Conservation (phyloP, 2,113 vertebrate species). For the Hemiscyllium ocellatum region DNA sequence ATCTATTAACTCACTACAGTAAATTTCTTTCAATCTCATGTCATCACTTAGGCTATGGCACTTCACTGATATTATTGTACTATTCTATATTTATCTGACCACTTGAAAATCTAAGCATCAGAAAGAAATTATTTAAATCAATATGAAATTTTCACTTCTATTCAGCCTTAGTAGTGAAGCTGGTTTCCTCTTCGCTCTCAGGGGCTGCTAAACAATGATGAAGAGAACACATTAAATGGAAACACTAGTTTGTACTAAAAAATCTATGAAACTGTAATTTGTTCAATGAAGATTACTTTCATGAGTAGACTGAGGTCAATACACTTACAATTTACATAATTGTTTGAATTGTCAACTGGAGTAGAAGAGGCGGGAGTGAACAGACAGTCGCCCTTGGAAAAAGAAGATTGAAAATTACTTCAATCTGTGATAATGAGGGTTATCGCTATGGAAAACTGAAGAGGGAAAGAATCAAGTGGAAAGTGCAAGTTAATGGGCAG, state of each 20-base stretch:
- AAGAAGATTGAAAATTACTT: neutral
- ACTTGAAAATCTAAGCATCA: neutral
- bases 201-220: constrained; percentile 32
- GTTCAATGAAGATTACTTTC: constrained; percentile 38
- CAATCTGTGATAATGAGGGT: constrained; percentile 29
- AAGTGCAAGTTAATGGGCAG: neutral
- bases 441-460: neutral
- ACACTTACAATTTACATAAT: constrained; percentile 36
- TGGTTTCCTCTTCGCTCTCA: neutral
- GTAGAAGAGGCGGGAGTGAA: neutral
- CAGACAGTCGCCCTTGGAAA: neutral
- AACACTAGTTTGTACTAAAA: constrained; percentile 35
- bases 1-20: constrained; percentile 16
- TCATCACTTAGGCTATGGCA: no score
- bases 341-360: constrained; percentile 30
- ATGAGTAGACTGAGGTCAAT: constrained; percentile 29
- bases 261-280: constrained; percentile 37
- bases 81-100: constrained; percentile 21
- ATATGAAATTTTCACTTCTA: constrained; percentile 25
- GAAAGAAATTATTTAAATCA: constrained; percentile 29
- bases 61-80: constrained; percentile 21
- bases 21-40: neutral
- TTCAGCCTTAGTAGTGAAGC: constrained; percentile 1
- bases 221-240: constrained; percentile 36
- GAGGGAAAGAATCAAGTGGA: neutral